These are phyloP conservation scores for Heteropelma amictum DNA, from an alignment of 2,888 invertebrate genomes.

Conservation along the genomic window DNA sequence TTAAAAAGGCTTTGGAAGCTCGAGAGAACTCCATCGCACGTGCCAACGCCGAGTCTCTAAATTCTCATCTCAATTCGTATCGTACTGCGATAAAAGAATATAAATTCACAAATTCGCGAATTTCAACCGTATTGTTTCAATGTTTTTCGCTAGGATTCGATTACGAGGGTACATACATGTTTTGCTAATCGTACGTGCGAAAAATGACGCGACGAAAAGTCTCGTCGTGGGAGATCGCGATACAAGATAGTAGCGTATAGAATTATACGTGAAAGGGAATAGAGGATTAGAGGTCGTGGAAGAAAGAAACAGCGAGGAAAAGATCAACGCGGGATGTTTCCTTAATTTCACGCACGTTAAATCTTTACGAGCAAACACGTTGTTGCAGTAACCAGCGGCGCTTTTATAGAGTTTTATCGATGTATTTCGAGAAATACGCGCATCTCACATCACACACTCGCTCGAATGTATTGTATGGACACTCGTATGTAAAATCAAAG, in stretches of 20 bases:
- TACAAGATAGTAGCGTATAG: background rate
- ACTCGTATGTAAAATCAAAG: background rate
- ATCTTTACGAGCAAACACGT: slow-evolving; percentile 29
- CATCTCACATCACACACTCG: no score
- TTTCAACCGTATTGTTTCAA: no score
- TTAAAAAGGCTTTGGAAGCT: no score
- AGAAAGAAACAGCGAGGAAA: background rate
- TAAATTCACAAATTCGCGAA: no score
- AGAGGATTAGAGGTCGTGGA: background rate
- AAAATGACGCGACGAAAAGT: slow-evolving; percentile 1
- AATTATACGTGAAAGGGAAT: background rate
- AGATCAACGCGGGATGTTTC: background rate
- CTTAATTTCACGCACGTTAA: slow-evolving; percentile 51
- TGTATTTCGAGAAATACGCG: background rate
- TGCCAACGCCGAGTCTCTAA: no score
- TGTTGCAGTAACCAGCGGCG: background rate
- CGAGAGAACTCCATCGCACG: no score
- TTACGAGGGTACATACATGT: background rate
- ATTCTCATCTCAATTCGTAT: no score
- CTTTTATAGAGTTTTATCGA: background rate
- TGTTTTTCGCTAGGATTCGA: background rate
- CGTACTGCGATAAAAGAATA: no score
- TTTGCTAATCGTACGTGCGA: background rate
- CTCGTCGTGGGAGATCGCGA: background rate
- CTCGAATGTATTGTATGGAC: no score